A percentile compares a stretch with the other conserved stretches of the same genome.
These are phyloP conservation scores for Phrynosoma platyrhinos DNA, from an alignment of 2,113 vertebrate species.

Conservation along the genomic window DNA sequence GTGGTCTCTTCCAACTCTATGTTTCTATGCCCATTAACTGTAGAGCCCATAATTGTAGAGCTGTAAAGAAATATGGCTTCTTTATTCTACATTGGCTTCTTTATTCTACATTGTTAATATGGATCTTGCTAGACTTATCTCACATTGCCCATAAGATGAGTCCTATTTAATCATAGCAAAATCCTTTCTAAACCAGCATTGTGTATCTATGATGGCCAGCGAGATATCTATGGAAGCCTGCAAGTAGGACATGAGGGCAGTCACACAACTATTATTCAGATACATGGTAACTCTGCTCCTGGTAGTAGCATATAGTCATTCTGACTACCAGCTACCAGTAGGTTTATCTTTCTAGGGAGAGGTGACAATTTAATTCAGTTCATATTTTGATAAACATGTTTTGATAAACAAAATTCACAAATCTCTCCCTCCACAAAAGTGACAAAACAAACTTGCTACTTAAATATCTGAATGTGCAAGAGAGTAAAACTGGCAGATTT, in stretches of 20 bases:
- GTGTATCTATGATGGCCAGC: neutral
- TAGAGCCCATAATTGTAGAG: too few species aligned
- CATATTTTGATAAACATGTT: too few species aligned
- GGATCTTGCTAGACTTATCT: neutral
- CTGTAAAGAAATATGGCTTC: neutral
- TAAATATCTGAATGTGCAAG: too few species aligned
- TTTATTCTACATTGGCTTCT: too few species aligned
- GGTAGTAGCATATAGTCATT: neutral
- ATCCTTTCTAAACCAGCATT: neutral
- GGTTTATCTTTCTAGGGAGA: neutral
- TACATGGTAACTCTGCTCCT: neutral
- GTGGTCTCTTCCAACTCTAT: too few species aligned
- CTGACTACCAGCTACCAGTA: neutral
- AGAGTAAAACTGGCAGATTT: too few species aligned
- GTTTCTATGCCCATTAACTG: too few species aligned
- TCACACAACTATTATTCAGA: neutral
- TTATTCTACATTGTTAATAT: neutral
- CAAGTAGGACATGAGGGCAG: neutral
- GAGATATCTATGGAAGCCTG: neutral
- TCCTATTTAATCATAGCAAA: neutral
- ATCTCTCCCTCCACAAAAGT: too few species aligned
- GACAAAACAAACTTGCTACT: too few species aligned
- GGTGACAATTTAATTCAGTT: too few species aligned
- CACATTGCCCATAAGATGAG: neutral
- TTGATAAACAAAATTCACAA: too few species aligned